A percentile compares a stretch with the other conserved stretches of the same genome.
Conservation (phyloP, 2,797 vertebrate species). For the Ciconia nigra region DNA sequence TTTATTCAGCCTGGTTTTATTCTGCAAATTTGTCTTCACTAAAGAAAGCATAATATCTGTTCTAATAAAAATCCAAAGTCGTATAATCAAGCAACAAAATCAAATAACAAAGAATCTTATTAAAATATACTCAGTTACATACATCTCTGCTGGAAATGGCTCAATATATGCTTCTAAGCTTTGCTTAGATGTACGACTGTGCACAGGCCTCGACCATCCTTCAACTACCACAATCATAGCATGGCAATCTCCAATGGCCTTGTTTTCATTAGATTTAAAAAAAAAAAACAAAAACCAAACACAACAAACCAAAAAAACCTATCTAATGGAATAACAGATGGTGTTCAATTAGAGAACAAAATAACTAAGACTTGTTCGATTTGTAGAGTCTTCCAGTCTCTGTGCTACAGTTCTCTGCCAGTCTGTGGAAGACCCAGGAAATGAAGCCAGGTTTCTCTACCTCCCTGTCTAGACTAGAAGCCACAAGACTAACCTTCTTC, state of each 20-base stretch:
- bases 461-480: conserved; percentile 39
- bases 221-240: neutral
- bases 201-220: neutral
- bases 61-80: neutral
- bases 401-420: neutral
- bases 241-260: neutral
- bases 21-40: neutral
- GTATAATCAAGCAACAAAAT: neutral
- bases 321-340: neutral
- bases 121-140: neutral
- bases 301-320: neutral
- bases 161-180: neutral
- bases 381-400: neutral
- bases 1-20: neutral
- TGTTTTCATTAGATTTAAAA: neutral
- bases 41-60: neutral
- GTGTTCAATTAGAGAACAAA: neutral
- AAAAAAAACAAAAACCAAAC: neutral
- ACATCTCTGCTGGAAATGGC: neutral
- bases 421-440: neutral
- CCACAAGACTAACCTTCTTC: conserved; percentile 18
- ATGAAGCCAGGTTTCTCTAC: conserved; percentile 8
- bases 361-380: neutral
- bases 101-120: neutral
- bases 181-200: neutral